These are phyloP conservation scores for Erebia ligea DNA, from an alignment of 2,888 invertebrate genomes.

Conservation along the genomic window DNA sequence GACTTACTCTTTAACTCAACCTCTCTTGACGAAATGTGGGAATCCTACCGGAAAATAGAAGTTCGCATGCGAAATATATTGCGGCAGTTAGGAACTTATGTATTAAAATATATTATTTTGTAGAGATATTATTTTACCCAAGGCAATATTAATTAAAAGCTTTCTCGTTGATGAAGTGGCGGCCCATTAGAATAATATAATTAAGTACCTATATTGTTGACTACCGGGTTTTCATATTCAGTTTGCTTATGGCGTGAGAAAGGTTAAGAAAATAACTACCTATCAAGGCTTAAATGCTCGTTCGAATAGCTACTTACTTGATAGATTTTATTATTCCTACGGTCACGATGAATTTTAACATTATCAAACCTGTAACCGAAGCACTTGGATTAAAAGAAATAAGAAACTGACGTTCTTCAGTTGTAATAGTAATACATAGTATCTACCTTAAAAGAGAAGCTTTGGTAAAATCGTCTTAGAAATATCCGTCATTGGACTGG, in stretches of 20 bases:
- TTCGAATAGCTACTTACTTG: neutral
- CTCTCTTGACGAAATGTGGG: too few species aligned
- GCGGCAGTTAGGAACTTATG: too few species aligned
- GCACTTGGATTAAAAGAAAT: too few species aligned
- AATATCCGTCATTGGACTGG: neutral
- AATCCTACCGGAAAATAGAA: too few species aligned
- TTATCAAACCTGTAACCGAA: too few species aligned
- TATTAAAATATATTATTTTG: too few species aligned
- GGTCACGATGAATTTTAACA: neutral
- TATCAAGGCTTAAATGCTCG: constrained; percentile 1
- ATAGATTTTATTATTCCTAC: neutral
- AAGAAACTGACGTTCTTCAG: too few species aligned
- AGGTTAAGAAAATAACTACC: neutral
- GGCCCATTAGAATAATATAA: neutral
- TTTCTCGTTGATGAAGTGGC: neutral
- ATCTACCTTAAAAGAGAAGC: neutral
- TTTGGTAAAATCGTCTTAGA: neutral
- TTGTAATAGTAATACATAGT: too few species aligned
- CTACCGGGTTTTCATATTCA: constrained; percentile 1
- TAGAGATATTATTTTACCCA: too few species aligned
- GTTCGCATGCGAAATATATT: too few species aligned
- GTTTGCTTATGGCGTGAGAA: neutral
- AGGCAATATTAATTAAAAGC: neutral
- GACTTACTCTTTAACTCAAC: too few species aligned
- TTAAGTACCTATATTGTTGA: too few species aligned